Base-by-base conservation (phyloP, 1,140 invertebrate genomes). In the Drosophila chauvacae region DNA sequence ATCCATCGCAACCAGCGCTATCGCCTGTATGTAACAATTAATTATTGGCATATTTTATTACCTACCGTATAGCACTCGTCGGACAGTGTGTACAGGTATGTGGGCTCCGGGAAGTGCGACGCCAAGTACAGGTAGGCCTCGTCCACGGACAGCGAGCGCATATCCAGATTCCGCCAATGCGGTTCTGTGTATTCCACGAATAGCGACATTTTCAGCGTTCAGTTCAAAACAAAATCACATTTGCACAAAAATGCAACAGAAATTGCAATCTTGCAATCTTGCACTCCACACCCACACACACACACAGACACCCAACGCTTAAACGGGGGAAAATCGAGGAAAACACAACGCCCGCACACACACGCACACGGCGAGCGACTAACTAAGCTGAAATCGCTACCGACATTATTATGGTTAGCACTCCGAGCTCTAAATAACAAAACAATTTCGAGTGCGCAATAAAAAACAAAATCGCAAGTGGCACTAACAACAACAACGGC, bases 371-470 rank as follows among this genome's bases (percentile, higher is more conserved):
- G 45, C 45, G 53, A 60, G 66, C 69, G 66, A 60, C 66, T 59
- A 50, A 60, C 74, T 77, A 71, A 62, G 45, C 84, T 62, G 35
- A 80, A 87, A 73, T 80, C 61, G 80, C 71, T 51, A 60, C 77
- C 63, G 79, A 55, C 53, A 55, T 55, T 39, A 55, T 55, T 55
- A 55, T 23, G 33, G 33, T 55, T 55, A 55, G 53, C 53, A 55
- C 65, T 58, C 41, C 41, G 9, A 68, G 62, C 65, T 56, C 72
- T 72, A 79, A 86, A 79, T 80, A 88, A 65, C 65, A 72, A 90
- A 87, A 87, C 77, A 83, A 88, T 78, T 90, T 88, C 77, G 84
- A 90, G 85, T 90, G 84, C 85, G 84, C 84, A 88, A 88, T 88
- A 87, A 88, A 85, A 81, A 77, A 60, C 73, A 80, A 72, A 77